Percentiles rank a stretch among this genome's conserved stretches.
These are phyloP conservation scores for Notechis scutatus DNA, from an alignment of 2,113 vertebrate species.

Conservation along the genomic window DNA sequence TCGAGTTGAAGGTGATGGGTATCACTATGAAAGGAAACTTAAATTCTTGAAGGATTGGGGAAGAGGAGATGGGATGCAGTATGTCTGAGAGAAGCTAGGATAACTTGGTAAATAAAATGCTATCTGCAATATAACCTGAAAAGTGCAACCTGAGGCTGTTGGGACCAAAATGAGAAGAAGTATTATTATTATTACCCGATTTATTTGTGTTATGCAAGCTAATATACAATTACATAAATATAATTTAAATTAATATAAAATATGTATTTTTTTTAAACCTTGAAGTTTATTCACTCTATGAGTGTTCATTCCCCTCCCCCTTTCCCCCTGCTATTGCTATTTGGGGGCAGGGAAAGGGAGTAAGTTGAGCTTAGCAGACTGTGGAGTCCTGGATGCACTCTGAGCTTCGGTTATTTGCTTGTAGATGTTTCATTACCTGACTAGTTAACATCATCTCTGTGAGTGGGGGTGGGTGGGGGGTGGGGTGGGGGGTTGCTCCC, in stretches of 20 bases:
- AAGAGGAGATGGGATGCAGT: not conserved
- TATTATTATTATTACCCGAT: not conserved
- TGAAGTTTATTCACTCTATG: not conserved
- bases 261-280: not conserved
- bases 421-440: not conserved
- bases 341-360: too few species aligned
- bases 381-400: not conserved
- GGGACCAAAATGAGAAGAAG: too few species aligned
- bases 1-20: not conserved
- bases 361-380: too few species aligned
- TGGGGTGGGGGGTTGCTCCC: not conserved
- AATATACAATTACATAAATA: not conserved
- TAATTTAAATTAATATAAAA: not conserved
- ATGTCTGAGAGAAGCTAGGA: not conserved
- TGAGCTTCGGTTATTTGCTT: not conserved
- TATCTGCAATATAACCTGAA: not conserved
- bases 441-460: not conserved
- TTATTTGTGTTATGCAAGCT: not conserved
- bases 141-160: not conserved
- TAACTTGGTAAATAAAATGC: not conserved
- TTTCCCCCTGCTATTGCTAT: not conserved
- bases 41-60: not conserved
- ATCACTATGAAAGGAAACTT: not conserved
- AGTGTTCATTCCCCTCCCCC: too few species aligned
- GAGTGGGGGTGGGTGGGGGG: not conserved